A percentile compares a stretch with the other conserved stretches of the same genome.
These are phyloP conservation scores for Lithobates sylvaticus DNA, from an alignment of 2,797 vertebrate genomes.

Conservation along the genomic window DNA sequence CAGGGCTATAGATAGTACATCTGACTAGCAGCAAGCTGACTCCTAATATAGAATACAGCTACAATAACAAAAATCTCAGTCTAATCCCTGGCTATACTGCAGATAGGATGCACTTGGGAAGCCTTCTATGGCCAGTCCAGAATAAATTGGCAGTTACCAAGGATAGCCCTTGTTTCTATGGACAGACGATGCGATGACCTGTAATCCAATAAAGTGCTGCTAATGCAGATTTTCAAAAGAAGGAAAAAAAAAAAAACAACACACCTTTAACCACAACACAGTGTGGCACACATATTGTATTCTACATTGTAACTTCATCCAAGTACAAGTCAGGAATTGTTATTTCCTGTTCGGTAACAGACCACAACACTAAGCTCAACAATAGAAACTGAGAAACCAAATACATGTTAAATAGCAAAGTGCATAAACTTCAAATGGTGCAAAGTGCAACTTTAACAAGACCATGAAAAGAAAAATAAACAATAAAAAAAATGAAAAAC, in stretches of 20 bases:
- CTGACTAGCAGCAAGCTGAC: conserved; percentile 25
- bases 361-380: neutral
- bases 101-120: conserved; percentile 34
- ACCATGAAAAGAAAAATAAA: too few relatives aligned
- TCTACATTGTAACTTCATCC: neutral
- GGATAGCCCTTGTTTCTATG: neutral
- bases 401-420: too few relatives aligned
- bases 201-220: neutral
- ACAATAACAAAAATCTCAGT: conserved; percentile 32
- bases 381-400: neutral
- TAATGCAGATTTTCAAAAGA: neutral
- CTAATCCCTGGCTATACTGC: conserved; percentile 17
- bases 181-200: neutral
- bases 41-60: conserved; percentile 36
- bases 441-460: too few relatives aligned
- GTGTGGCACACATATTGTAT: too few relatives aligned
- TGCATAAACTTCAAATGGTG: too few relatives aligned
- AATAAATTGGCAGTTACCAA: conserved; percentile 10
- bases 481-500: too few relatives aligned
- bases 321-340: neutral
- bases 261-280: too few relatives aligned
- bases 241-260: neutral
- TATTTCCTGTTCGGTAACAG: neutral
- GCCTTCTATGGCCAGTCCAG: conserved; percentile 39
- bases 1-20: conserved; percentile 47